These are phyloP conservation scores for Pseudorhiza aurosa DNA, from an alignment of 30 jellyfish, hydroid and myxozoan species.

Conservation along the genomic window DNA sequence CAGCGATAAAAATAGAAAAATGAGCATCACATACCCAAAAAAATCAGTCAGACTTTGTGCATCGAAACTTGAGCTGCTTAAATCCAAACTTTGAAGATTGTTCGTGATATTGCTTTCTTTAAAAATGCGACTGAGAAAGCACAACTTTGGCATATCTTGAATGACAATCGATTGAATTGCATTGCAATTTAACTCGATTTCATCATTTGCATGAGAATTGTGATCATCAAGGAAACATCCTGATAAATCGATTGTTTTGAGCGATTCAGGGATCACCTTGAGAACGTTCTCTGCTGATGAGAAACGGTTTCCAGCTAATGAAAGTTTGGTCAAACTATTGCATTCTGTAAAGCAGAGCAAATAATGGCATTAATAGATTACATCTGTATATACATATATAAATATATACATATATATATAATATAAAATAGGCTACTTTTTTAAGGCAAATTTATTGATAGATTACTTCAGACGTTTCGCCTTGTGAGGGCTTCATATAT, in stretches of 20 bases:
- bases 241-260: conserved; percentile 5
- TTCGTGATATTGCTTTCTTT: not conserved
- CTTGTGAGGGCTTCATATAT: no score
- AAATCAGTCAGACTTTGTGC: not conserved
- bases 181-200: not conserved
- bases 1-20: no score
- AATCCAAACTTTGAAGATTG: not conserved
- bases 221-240: not conserved
- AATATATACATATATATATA: no score
- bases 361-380: not conserved
- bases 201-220: not conserved
- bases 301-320: conserved; percentile 29
- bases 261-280: not conserved
- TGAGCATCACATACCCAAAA: conserved; percentile 4
- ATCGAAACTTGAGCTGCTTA: not conserved
- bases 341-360: not conserved
- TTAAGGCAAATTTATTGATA: no score
- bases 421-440: no score
- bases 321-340: conserved; percentile 1
- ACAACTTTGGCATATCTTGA: not conserved
- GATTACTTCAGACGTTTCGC: no score
- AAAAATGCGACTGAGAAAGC: not conserved
- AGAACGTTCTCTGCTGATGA: not conserved
- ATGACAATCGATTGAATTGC: not conserved
- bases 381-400: no score